Base-by-base conservation (phyloP, 2,797 vertebrate species). In the Anisognathus igniventris region DNA sequence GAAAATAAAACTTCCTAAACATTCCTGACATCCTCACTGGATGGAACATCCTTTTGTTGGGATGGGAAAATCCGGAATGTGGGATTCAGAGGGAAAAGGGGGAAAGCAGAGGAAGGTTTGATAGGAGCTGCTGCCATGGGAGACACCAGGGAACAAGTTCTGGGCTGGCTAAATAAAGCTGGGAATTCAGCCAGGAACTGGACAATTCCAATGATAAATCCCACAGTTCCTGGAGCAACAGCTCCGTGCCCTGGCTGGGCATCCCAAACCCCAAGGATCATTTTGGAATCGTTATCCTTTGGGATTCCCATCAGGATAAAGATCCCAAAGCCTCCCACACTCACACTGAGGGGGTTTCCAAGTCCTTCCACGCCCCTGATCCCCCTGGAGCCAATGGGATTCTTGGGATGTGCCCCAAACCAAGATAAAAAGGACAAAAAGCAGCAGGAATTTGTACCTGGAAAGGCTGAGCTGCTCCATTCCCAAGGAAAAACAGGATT, bases 171-270 rank as follows among this genome's bases (percentile, higher is more conserved):
- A 97, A 98, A 98, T 97, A 98, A 98, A 96, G 96, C 86, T 97
- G 98, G 98, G 98, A 98, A 98, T 98, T 97, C 97, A 97, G 98
- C 93, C 98, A 98, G 97, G 97, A 98, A 98, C 4, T 51, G 93
- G 96, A 80, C 96, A 94, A 91, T 95, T 98, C 97, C 97, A 95
- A 33, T 84, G 96, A 97, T 87, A 86, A 96, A 96, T 97, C 97
- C 97, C 98, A 97, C 97, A 93, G 21, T 16, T 30, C n/a, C 3
- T 13, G 47, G 42, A 35, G 56, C 17, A 33, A 23, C 40, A 39
- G 42, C n/a, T 54, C 57, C 5, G 0, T 9, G 56, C 18, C 28
- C 14, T 7, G 23, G 19, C 40, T 8, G 10, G 28, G 57, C 40
- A 39, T n/a, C 57, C 58, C 58, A 64, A 39, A 45, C 20, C 16